A percentile compares a stretch with the other conserved stretches of the same genome.
Evolutionary conservation across 2,113 vertebrate species (phyloP).

Genomic region (Leuciscus idus): DNA sequence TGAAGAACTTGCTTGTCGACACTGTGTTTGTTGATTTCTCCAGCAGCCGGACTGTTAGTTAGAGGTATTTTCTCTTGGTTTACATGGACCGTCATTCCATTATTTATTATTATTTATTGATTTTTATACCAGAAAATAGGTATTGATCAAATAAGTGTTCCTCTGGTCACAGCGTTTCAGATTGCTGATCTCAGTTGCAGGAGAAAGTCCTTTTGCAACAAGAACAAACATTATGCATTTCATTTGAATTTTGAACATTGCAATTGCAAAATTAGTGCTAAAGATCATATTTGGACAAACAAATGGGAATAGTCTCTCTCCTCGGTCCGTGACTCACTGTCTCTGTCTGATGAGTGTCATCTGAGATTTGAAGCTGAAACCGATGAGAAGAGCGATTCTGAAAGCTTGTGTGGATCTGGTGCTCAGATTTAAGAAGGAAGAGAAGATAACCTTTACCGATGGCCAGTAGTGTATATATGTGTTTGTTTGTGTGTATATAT

Average conservation of each 20-base stretch:
- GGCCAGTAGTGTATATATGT: no score
- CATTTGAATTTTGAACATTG: not conserved
- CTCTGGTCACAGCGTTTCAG: not conserved
- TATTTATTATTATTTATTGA: no score
- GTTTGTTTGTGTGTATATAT: no score
- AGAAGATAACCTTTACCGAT: no score
- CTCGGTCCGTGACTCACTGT: not conserved
- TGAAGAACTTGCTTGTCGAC: not conserved
- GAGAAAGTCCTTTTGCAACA: not conserved
- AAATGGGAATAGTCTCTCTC: not conserved
- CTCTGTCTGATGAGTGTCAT: not conserved
- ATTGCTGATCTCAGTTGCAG: not conserved
- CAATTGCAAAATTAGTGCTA: constrained; percentile 7
- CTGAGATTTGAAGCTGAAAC: no score
- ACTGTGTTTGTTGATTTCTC: no score
- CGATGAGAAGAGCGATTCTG: no score
- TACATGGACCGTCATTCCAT: no score
- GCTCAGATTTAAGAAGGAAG: no score
- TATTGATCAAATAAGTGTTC: not conserved
- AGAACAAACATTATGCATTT: not conserved
- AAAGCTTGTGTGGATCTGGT: no score
- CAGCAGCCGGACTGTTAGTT: no score
- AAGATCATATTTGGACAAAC: not conserved
- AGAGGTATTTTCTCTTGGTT: no score
- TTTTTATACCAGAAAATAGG: not conserved